Evolutionary conservation across 2,888 invertebrate species (phyloP).

Genomic region (Dioctria linearis): DNA sequence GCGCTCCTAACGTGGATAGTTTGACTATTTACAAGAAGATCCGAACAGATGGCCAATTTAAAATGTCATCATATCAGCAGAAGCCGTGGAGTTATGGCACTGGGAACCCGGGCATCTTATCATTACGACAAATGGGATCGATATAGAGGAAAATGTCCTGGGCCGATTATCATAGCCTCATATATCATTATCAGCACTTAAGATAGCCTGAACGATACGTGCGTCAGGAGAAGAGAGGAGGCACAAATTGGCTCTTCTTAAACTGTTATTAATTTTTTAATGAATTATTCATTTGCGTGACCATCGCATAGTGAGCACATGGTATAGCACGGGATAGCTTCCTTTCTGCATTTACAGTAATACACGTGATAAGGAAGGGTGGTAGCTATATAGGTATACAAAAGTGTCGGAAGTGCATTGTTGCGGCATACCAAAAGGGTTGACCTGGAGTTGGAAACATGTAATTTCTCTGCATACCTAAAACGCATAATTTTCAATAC

Average conservation of each 20-base stretch:
- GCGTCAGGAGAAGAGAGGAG: neutral
- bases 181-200: slow-evolving; percentile 35
- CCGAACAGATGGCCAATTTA: slow-evolving; percentile 15
- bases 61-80: neutral
- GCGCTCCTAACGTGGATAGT: slow-evolving; percentile 11
- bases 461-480: slow-evolving; percentile 24
- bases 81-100: neutral
- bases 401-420: slow-evolving; percentile 1
- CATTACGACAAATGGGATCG: neutral
- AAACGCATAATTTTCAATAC: slow-evolving; percentile 30
- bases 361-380: neutral
- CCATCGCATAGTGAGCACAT: neutral
- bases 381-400: neutral
- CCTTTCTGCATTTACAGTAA: neutral
- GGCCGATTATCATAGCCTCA: slow-evolving; percentile 12
- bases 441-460: neutral
- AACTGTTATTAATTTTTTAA: slow-evolving; percentile 40
- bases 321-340: neutral
- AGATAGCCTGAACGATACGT: slow-evolving; percentile 16
- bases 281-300: slow-evolving; percentile 48
- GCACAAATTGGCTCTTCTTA: slow-evolving; percentile 41
- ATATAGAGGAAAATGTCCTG: neutral
- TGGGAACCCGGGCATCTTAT: slow-evolving; percentile 2
- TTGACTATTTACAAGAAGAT: neutral
- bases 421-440: slow-evolving; percentile 14